A percentile compares a stretch with the other conserved stretches of the same genome.
phyloP scores from a whole-genome alignment of 1,140 invertebrate genomes.

The Atta colombica region DNA sequence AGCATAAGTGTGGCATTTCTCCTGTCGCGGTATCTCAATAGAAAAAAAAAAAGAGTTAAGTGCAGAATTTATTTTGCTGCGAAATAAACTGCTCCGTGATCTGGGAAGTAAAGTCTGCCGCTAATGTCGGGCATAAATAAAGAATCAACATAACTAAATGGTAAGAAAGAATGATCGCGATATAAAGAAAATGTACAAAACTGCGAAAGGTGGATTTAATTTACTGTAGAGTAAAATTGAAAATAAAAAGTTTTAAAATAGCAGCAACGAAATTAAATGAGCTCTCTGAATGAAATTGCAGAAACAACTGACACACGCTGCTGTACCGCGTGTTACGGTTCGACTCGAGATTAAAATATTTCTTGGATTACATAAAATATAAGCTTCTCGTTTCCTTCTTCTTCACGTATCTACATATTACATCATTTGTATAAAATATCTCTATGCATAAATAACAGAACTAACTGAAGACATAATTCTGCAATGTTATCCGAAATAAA shows the following conservation, averaged over 20 bases:
- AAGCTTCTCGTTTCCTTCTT: neutral
- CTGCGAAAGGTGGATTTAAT: conserved; percentile 33
- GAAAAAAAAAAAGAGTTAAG: neutral
- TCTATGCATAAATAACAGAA: neutral
- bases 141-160: neutral
- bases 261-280: conserved; percentile 20
- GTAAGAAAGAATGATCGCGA: conserved; percentile 19
- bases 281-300: conserved; percentile 15
- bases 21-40: conserved; percentile 1
- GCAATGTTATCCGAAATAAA: neutral
- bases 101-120: conserved; percentile 16
- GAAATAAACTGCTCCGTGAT: neutral
- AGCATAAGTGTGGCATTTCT: conserved; percentile 40
- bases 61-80: conserved; percentile 19
- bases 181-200: conserved; percentile 12
- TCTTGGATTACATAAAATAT: neutral
- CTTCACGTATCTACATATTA: neutral
- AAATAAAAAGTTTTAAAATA: conserved; percentile 25
- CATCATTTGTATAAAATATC: neutral
- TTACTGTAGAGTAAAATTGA: conserved; percentile 10
- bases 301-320: neutral
- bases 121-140: neutral
- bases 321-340: neutral
- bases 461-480: neutral
- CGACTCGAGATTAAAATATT: neutral